These are phyloP conservation scores for Prinia subflava DNA, from an alignment of 2,113 vertebrate species.

Conservation along the genomic window DNA sequence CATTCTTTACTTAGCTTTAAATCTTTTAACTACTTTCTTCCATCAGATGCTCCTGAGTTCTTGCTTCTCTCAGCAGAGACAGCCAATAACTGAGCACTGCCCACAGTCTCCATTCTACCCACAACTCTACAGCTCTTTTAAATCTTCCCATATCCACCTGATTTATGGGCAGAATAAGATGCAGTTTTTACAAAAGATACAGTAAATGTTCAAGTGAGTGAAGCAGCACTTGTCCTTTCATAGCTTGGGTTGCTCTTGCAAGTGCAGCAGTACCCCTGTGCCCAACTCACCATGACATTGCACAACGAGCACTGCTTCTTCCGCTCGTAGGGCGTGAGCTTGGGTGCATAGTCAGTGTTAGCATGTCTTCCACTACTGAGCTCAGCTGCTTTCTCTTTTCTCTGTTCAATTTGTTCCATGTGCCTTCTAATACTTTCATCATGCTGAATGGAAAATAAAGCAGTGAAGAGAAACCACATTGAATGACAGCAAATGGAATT, in stretches of 20 bases:
- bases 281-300: conserved; percentile 80
- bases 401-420: conserved; percentile 98
- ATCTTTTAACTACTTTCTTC: neutral
- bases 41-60: neutral
- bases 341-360: conserved; percentile 95
- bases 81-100: neutral
- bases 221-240: neutral
- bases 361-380: conserved; percentile 96
- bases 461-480: neutral
- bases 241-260: neutral
- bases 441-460: conserved; percentile 74
- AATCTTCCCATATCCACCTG: neutral
- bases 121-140: neutral
- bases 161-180: neutral
- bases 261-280: neutral
- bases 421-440: conserved; percentile 96
- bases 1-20: neutral
- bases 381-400: conserved; percentile 97
- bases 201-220: neutral
- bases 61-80: neutral
- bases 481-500: neutral
- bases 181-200: neutral
- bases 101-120: neutral
- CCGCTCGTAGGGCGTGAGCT: conserved; percentile 94
- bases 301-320: conserved; percentile 96